A percentile compares a stretch with the other conserved stretches of the same genome.
Evolutionary conservation across 1,140 invertebrate species (phyloP).

Genomic region (Apis dorsata): DNA sequence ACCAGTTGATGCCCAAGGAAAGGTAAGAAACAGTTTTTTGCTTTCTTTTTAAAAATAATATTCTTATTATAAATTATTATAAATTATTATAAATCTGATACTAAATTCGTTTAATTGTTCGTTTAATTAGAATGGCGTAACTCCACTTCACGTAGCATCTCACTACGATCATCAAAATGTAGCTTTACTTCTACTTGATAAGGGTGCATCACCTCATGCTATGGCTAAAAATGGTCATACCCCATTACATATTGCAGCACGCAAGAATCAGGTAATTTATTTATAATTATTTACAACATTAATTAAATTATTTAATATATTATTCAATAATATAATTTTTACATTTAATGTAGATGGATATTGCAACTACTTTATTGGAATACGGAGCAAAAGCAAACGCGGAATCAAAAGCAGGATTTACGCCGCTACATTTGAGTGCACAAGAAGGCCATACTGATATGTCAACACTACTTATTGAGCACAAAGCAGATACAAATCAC

Average conservation of each 20-base stretch:
- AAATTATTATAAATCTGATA: too few relatives aligned
- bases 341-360: slow-evolving; percentile 84
- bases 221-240: slow-evolving; percentile 99
- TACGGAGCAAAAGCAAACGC: slow-evolving; percentile 93
- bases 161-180: slow-evolving; percentile 98
- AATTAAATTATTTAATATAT: neutral
- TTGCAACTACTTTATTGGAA: slow-evolving; percentile 95
- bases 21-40: slow-evolving; percentile 78
- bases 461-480: slow-evolving; percentile 92
- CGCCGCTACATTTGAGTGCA: slow-evolving; percentile 95
- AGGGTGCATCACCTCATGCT: slow-evolving; percentile 96
- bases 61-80: too few relatives aligned
- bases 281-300: neutral
- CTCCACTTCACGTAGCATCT: slow-evolving; percentile 97
- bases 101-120: slow-evolving; percentile 24
- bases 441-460: slow-evolving; percentile 97
- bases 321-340: neutral
- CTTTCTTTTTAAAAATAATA: neutral
- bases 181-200: slow-evolving; percentile 93
- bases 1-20: slow-evolving; percentile 96
- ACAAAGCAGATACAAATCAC: slow-evolving; percentile 92
- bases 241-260: slow-evolving; percentile 98
- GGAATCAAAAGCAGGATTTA: slow-evolving; percentile 94
- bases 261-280: slow-evolving; percentile 93
- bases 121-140: slow-evolving; percentile 91